phyloP scores from a whole-genome alignment of 1,140 invertebrate genomes.

The Temnothorax nylanderi region DNA sequence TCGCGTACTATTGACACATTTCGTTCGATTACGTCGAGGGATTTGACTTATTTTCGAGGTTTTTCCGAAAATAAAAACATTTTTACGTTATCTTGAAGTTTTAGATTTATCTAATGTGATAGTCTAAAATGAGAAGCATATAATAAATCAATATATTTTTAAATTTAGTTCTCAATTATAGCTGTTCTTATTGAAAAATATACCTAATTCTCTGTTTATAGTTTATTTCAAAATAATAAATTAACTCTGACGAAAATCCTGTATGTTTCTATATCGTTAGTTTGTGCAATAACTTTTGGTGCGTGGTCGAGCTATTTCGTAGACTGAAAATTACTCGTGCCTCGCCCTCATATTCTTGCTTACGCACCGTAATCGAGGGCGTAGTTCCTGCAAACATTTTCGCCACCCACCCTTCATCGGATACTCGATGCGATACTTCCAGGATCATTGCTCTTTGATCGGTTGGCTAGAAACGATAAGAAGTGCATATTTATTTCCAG shows the following conservation, averaged over 20 bases:
- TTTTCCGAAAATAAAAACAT: background rate
- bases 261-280: background rate
- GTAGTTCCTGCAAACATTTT: slow-evolving; percentile 51
- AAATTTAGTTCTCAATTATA: background rate
- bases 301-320: background rate
- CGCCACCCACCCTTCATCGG: slow-evolving; percentile 19
- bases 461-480: slow-evolving; percentile 71
- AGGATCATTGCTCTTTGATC: slow-evolving; percentile 69
- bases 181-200: background rate
- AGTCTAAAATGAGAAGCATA: background rate
- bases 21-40: background rate
- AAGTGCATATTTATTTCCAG: slow-evolving; percentile 81
- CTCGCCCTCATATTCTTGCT: slow-evolving; percentile 18
- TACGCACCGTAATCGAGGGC: slow-evolving; percentile 31
- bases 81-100: background rate
- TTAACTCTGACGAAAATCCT: background rate
- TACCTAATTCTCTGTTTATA: background rate
- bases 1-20: background rate
- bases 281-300: background rate
- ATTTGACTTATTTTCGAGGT: background rate
- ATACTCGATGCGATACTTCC: slow-evolving; percentile 33
- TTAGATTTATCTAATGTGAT: background rate
- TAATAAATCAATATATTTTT: background rate
- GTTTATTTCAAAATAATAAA: background rate
- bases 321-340: background rate